Evolutionary conservation across 1,140 invertebrate species (phyloP), one percentile per base, ranked within the genome.

Genomic region (Drosophila parvula): DNA sequence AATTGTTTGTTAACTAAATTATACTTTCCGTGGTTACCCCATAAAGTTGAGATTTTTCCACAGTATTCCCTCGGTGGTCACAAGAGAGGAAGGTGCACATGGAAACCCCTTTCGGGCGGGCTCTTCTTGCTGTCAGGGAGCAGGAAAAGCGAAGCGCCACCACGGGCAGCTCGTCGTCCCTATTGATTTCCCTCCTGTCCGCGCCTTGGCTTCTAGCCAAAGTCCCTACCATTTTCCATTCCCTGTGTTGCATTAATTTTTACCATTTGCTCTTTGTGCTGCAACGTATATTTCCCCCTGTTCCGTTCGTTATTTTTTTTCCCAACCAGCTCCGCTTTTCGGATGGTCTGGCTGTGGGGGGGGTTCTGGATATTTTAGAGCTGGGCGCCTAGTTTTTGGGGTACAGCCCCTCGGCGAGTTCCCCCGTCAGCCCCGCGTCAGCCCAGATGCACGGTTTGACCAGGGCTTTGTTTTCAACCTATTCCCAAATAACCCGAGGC

Each of bases 231-330:
- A 40, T 43, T 22, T 61, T 58, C 45, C 55, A 44, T 44, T 74
- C 58, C 38, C 57, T 62, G 55, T 50, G 63, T 78, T 78, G 75
- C 75, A 78, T 78, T 78, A 78, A 78, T 78, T 78, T 78, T 78
- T 78, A 78, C 74, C 74, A 78, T 78, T 78, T 78, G 74, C 75
- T 70, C 64, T 78, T 78, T 78, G 75, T 78, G 75, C 75, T 62
- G 57, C 74, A 78, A 30, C 53, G 67, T 48, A 50, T 62, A 69
- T 77, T 50, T 60, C 5, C 36, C 65, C 65, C 22, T 43, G 36
- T 59, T 59, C 62, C 16, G 38, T 69, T 69, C 38, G 38, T 58
- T 71, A 59, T 71, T 71, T 43, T 34, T 34, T 50, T 30, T 48
- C 10, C 3, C 51, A 48, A 41, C 18, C 18, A 34, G 36, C 22